Percentiles rank a stretch among this genome's conserved stretches.
These are phyloP conservation scores for Antheraea yamamai DNA, from an alignment of 2,888 invertebrate genomes.

Conservation along the genomic window DNA sequence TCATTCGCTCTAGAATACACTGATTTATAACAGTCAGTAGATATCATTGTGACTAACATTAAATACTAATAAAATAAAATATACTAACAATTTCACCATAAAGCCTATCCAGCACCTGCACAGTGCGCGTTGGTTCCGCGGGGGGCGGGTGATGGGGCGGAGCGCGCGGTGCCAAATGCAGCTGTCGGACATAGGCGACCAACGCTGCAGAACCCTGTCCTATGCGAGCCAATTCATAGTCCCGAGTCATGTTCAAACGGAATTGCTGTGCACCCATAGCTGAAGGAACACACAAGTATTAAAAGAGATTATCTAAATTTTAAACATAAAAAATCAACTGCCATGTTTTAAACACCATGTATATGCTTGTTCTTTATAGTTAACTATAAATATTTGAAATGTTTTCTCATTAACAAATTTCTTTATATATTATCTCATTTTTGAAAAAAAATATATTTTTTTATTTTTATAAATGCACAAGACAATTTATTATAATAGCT, in stretches of 20 bases:
- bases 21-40: too few species aligned
- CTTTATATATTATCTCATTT: too few species aligned
- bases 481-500: too few species aligned
- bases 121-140: constrained; percentile 68
- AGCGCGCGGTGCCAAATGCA: constrained; percentile 82
- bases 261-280: constrained; percentile 89
- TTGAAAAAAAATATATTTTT: too few species aligned
- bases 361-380: too few species aligned
- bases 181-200: constrained; percentile 88
- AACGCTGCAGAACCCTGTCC: constrained; percentile 89
- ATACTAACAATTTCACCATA: constrained; percentile 59
- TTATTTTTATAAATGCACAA: too few species aligned
- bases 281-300: constrained; percentile 42
- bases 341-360: too few species aligned
- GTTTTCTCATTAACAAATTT: too few species aligned
- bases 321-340: too few species aligned
- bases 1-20: too few species aligned
- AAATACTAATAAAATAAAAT: background rate
- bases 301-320: too few species aligned
- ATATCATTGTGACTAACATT: background rate
- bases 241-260: constrained; percentile 89
- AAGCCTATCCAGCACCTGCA: constrained; percentile 52
- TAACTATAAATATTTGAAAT: too few species aligned
- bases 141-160: constrained; percentile 46
- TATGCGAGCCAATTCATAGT: constrained; percentile 88